Evolutionary conservation across 2,797 vertebrate species (phyloP).

Genomic region (Acanthopagrus latus): DNA sequence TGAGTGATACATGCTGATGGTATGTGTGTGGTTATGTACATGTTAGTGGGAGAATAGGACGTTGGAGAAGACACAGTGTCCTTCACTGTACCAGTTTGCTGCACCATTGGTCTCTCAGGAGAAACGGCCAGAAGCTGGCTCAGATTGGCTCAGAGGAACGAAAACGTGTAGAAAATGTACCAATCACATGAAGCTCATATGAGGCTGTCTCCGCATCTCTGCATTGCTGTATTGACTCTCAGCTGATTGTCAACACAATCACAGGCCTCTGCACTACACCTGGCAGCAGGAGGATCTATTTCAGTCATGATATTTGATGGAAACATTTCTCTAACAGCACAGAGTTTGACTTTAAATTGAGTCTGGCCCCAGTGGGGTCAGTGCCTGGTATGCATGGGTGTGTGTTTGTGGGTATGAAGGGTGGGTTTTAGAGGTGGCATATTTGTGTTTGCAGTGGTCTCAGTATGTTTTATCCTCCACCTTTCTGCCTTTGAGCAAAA

Average conservation of each 20-base stretch:
- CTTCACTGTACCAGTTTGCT: conserved; percentile 63
- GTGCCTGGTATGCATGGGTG: conserved; percentile 31
- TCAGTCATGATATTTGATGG: conserved; percentile 43
- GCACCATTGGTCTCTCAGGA: conserved; percentile 55
- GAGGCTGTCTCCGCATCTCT: conserved; percentile 28
- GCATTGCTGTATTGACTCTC: conserved; percentile 32
- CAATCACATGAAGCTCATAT: conserved; percentile 26
- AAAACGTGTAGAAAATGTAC: conserved; percentile 30
- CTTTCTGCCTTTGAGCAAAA: conserved; percentile 21
- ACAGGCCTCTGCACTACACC: conserved; percentile 25
- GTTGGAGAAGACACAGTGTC: conserved; percentile 59
- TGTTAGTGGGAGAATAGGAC: conserved; percentile 32
- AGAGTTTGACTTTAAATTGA: conserved; percentile 63
- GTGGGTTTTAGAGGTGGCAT: conserved; percentile 25
- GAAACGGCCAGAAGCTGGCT: conserved; percentile 41
- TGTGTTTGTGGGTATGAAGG: conserved; percentile 26
- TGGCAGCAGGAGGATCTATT: conserved; percentile 28
- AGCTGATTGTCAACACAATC: conserved; percentile 45
- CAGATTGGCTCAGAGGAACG: conserved; percentile 64
- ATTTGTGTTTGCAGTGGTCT: conserved; percentile 41
- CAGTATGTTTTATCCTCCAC: conserved; percentile 31
- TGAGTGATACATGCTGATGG: not conserved
- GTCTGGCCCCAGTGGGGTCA: conserved; percentile 34
- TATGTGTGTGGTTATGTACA: conserved; percentile 31
- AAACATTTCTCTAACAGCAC: conserved; percentile 45